A percentile compares a stretch with the other conserved stretches of the same genome.
These are phyloP conservation scores for Agonopterix arenella DNA, from an alignment of 2,888 invertebrate species.

Conservation along the genomic window DNA sequence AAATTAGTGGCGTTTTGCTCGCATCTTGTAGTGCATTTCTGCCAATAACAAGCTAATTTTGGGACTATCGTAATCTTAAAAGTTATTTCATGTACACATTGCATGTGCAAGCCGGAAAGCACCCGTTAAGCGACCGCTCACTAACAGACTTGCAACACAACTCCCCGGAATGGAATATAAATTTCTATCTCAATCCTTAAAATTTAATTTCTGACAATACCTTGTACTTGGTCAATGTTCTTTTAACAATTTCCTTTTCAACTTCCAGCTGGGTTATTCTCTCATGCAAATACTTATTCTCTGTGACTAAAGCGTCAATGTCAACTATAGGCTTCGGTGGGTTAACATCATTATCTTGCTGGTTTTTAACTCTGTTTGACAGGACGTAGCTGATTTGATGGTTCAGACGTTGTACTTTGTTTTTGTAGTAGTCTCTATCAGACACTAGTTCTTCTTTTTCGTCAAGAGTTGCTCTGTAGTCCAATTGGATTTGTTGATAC, in stretches of 20 bases:
- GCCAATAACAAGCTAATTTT: no score
- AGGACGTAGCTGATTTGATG: slow-evolving; percentile 83
- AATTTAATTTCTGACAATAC: slow-evolving; percentile 41
- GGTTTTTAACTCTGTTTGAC: slow-evolving; percentile 61
- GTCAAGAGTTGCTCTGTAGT: slow-evolving; percentile 86
- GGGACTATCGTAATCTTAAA: neutral
- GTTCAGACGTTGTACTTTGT: slow-evolving; percentile 88
- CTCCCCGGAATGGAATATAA: neutral
- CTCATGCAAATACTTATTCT: slow-evolving; percentile 91
- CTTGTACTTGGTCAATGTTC: slow-evolving; percentile 86
- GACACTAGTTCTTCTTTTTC: slow-evolving; percentile 90
- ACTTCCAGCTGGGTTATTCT: slow-evolving; percentile 86
- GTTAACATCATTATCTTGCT: slow-evolving; percentile 34
- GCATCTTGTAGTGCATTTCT: no score
- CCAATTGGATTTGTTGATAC: slow-evolving; percentile 84
- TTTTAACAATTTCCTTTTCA: slow-evolving; percentile 85
- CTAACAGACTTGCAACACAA: no score
- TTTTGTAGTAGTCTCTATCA: slow-evolving; percentile 89
- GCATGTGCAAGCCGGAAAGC: no score
- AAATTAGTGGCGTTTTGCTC: no score
- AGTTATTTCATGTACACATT: neutral
- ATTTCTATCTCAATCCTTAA: slow-evolving; percentile 10
- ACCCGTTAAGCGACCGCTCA: no score
- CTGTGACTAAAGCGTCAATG: slow-evolving; percentile 86
- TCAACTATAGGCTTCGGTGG: slow-evolving; percentile 79